These are phyloP conservation scores for Pipistrellus kuhlii DNA, from an alignment of 2,797 vertebrate genomes.

Conservation along the genomic window DNA sequence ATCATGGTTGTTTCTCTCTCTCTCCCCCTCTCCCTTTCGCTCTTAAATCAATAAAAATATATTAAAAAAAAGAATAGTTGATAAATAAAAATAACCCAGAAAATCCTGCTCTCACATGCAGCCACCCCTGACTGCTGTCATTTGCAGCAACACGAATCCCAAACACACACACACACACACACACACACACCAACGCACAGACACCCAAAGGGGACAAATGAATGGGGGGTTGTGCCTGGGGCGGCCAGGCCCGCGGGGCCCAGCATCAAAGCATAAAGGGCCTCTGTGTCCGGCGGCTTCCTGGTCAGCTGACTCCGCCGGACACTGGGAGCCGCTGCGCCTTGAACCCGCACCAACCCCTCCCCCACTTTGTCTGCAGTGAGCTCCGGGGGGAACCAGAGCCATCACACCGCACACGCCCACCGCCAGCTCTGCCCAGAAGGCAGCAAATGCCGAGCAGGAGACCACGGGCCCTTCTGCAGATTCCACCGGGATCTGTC, in stretches of 20 bases:
- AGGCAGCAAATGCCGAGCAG: not conserved
- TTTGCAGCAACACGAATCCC: not conserved
- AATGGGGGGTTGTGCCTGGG: not conserved
- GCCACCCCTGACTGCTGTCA: not conserved
- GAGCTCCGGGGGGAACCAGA: not conserved
- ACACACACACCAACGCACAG: not conserved
- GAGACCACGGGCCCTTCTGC: not conserved
- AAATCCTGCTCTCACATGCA: not conserved
- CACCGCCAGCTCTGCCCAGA: not conserved
- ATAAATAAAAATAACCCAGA: not conserved
- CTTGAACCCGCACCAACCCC: not conserved
- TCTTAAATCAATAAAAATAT: no score
- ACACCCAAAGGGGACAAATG: not conserved
- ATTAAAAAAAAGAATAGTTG: no score
- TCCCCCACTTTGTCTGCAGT: not conserved
- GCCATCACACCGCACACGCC: not conserved
- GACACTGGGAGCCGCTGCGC: not conserved
- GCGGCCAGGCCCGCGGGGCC: not conserved
- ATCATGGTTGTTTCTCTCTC: no score
- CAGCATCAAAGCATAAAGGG: constrained; percentile 39
- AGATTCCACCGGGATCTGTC: not conserved
- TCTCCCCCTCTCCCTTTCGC: no score
- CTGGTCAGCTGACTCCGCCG: not conserved
- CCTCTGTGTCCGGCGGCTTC: not conserved
- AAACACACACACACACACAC: not conserved